These are phyloP conservation scores for Ceyx melanurus DNA, from an alignment of 2,113 vertebrate genomes.

Conservation along the genomic window DNA sequence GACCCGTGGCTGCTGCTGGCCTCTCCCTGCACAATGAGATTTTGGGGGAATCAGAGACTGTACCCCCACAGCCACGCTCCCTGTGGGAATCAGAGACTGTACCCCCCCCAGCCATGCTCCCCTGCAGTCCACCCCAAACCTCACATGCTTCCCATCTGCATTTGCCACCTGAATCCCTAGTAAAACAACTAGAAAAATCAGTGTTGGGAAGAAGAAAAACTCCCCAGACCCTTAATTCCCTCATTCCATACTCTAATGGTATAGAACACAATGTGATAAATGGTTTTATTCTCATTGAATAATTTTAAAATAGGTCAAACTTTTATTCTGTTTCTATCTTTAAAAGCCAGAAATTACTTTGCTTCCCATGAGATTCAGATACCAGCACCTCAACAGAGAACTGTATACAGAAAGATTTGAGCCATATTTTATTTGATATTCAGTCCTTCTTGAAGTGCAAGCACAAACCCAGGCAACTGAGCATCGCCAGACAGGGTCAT, in stretches of 20 bases:
- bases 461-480: neutral
- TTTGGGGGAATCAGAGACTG: neutral
- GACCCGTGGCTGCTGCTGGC: neutral
- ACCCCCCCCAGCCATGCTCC: neutral
- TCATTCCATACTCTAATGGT: neutral
- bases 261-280: neutral
- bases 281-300: neutral
- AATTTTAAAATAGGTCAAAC: neutral
- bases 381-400: neutral
- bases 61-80: neutral
- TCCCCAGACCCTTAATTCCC: neutral
- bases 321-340: neutral
- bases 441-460: neutral
- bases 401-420: neutral
- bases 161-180: neutral
- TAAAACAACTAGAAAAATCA: neutral
- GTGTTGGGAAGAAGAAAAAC: neutral
- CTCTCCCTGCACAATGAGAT: neutral
- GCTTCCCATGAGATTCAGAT: neutral
- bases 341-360: neutral
- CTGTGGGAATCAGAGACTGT: neutral
- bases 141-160: accelerated
- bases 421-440: neutral
- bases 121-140: neutral
- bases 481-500: neutral